Evolutionary conservation across 2,113 vertebrate genomes (phyloP).

Genomic region (Lagenorhynchus albirostris): DNA sequence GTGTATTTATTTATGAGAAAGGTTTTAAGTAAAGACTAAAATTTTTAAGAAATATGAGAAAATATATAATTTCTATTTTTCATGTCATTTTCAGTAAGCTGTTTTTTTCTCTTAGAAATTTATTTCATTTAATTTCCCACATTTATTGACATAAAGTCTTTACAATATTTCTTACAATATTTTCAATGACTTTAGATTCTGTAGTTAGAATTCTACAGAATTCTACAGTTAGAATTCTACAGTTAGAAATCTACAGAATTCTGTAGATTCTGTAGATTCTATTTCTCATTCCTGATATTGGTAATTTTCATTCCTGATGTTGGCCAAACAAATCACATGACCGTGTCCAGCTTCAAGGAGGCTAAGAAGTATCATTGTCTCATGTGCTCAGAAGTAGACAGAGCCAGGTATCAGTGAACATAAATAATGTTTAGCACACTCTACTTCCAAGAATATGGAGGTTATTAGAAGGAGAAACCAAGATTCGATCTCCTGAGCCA

Average conservation of each 20-base stretch:
- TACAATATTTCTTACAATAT: neutral
- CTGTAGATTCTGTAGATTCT: neutral
- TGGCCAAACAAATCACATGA: neutral
- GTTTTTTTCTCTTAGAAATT: neutral
- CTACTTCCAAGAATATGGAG: neutral
- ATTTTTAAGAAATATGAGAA: neutral
- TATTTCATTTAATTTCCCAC: neutral
- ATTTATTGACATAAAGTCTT: neutral
- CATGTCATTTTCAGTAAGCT: neutral
- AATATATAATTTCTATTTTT: neutral
- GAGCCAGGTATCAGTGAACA: neutral
- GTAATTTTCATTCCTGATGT: neutral
- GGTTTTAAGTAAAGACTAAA: neutral
- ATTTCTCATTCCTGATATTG: neutral
- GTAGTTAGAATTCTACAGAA: neutral
- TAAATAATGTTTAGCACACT: neutral
- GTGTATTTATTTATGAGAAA: neutral
- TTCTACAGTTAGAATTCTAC: too few relatives aligned
- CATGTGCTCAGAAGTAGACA: neutral
- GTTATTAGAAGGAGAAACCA: neutral
- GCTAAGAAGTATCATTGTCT: neutral
- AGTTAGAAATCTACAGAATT: too few relatives aligned
- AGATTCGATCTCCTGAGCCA: neutral
- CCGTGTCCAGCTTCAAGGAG: neutral
- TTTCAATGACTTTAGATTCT: neutral